Evolutionary conservation across 2,888 invertebrate species (phyloP).

Genomic region (Hyalella azteca): DNA sequence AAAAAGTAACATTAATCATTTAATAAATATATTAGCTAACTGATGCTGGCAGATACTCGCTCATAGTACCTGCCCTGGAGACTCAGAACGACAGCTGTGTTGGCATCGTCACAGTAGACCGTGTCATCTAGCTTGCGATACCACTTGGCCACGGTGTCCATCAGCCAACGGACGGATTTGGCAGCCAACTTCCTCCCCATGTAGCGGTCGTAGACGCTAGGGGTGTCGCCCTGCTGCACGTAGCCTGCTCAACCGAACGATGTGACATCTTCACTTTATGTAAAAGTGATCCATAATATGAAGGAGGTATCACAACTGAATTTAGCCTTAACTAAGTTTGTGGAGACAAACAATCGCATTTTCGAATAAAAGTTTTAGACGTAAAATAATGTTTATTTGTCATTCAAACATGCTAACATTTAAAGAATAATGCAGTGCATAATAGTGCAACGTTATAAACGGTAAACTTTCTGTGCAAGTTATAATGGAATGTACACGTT

Average conservation of each 20-base stretch:
- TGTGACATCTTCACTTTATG: not conserved
- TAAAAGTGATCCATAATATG: not conserved
- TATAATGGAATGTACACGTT: too few relatives aligned
- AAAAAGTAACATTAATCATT: too few relatives aligned
- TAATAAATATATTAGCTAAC: too few relatives aligned
- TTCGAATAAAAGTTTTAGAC: too few relatives aligned
- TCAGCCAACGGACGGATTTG: slow-evolving; percentile 91
- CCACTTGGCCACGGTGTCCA: slow-evolving; percentile 71
- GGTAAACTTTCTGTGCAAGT: too few relatives aligned
- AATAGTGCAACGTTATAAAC: too few relatives aligned
- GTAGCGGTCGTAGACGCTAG: slow-evolving; percentile 97
- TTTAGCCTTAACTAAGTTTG: too few relatives aligned
- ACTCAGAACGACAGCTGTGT: slow-evolving; percentile 82
- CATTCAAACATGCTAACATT: too few relatives aligned
- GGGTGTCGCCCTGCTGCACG: slow-evolving; percentile 98
- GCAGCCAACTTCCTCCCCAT: slow-evolving; percentile 98
- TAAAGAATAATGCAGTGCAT: too few relatives aligned
- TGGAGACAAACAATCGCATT: too few relatives aligned
- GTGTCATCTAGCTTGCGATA: slow-evolving; percentile 67
- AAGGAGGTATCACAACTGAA: too few relatives aligned
- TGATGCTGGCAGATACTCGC: not conserved
- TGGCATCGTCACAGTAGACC: slow-evolving; percentile 70
- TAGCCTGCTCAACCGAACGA: slow-evolving; percentile 72
- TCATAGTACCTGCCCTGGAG: slow-evolving; percentile 80
- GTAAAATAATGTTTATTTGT: too few relatives aligned